Base-by-base conservation (phyloP, 1,140 invertebrate species). In the Eriocheir sinensis region DNA sequence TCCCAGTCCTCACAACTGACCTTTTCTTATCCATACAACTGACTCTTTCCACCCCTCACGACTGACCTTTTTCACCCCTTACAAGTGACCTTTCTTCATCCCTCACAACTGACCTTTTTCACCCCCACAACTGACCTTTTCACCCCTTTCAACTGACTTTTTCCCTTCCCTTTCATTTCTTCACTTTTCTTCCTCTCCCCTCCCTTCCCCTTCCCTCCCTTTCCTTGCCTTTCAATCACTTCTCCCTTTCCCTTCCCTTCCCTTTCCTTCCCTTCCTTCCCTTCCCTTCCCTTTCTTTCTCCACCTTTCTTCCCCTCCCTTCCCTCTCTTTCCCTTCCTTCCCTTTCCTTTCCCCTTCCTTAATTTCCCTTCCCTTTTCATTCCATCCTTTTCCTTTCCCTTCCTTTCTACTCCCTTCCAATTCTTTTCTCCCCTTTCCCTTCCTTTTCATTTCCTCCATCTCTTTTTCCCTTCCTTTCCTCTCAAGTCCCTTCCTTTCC, bases 301-400 rank as follows among this genome's bases (percentile, higher is more conserved):
- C 38, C 30, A 3, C 15, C 0, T 34, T 38, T 34, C 6, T 38
- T 9, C 40, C 0, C 36, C 32, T 85, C 83, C 36, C n/a, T 30
- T 2, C 40, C n/a, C n/a, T 88, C 85, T 27, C 12, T 36, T 27
- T 88, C 32, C 40, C 36, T 72, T n/a, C n/a, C 60, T 72, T 72
- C 60, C n/a, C 60, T 72, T n/a, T 72, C 60, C n/a, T n/a, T 72
- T n/a, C n/a, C 60, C n/a, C 60, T 72, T n/a, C n/a, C 60, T 72
- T n/a, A 15, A 12, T 85, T 32, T 85, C 30, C 32, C 60, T 72
- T n/a, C n/a, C 60, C n/a, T n/a, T 72, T n/a, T 72, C 60, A 15
- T n/a, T 72, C 81, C 38, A 15, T 12, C 15, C 34, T 15, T 89
- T 21, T 17, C 12, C 38, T 34, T 89, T 40, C 12, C 88, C 12